phyloP scores from a whole-genome alignment of 2,888 invertebrate species.

The Phorcus lineatus region DNA sequence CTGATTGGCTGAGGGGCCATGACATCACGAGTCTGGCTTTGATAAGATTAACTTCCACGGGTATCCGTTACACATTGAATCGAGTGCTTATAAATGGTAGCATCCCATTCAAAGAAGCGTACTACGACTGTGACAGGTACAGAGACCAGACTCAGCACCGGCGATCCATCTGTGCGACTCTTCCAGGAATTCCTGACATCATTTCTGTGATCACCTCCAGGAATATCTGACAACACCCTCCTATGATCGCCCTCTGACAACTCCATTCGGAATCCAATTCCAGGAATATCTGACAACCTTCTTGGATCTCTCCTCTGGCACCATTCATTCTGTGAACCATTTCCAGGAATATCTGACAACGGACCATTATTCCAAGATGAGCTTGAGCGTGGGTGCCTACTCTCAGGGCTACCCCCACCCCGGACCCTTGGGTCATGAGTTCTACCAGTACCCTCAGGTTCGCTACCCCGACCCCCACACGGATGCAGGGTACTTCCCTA shows the following conservation, averaged over 20 bases:
- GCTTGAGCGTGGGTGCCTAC: conserved; percentile 67
- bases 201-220: too few relatives aligned
- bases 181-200: too few relatives aligned
- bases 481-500: conserved; percentile 61
- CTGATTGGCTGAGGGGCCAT: neutral
- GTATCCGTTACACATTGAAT: conserved; percentile 22
- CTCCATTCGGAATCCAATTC: too few relatives aligned
- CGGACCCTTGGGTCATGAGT: conserved; percentile 62
- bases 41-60: conserved; percentile 24
- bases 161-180: too few relatives aligned
- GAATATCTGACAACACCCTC: too few relatives aligned
- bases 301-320: too few relatives aligned
- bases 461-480: conserved; percentile 58
- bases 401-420: conserved; percentile 64
- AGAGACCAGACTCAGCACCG: neutral
- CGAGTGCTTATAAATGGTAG: conserved; percentile 14
- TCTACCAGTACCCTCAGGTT: conserved; percentile 56
- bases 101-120: neutral
- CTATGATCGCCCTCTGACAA: too few relatives aligned
- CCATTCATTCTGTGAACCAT: too few relatives aligned
- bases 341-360: too few relatives aligned
- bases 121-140: neutral
- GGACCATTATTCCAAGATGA: conserved; percentile 49
- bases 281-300: too few relatives aligned
- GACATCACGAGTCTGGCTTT: conserved; percentile 13